Conservation (phyloP, 2,113 vertebrate species). For the Turdus rufiventris region DNA sequence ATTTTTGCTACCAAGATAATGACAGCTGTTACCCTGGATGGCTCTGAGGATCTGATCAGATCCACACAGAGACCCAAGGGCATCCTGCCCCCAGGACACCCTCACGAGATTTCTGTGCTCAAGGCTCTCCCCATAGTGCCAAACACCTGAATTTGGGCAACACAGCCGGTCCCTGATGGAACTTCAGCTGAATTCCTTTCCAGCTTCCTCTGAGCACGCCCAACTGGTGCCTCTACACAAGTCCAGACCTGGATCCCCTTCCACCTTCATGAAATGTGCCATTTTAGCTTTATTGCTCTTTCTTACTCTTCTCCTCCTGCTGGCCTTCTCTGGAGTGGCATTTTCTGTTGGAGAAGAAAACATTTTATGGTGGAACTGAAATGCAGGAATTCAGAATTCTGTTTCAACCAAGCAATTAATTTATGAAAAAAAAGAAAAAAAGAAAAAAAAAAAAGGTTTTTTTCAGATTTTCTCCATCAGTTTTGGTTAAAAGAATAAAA, state of each 20-base stretch:
- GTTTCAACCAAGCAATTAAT: neutral
- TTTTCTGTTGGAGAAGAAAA: neutral
- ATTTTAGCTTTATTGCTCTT: neutral
- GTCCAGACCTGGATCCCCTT: neutral
- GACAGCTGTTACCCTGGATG: neutral
- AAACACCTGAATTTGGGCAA: rapidly evolving
- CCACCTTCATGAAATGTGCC: neutral
- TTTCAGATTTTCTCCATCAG: neutral
- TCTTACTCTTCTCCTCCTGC: neutral
- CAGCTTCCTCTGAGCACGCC: neutral
- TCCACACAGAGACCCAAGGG: neutral
- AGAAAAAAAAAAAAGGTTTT: neutral
- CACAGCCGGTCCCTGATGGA: neutral
- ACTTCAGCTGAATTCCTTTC: neutral
- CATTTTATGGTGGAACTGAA: neutral
- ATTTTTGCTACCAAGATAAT: neutral
- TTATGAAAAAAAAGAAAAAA: neutral
- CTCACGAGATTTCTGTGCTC: rapidly evolving
- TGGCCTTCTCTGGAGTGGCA: neutral
- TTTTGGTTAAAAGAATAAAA: neutral
- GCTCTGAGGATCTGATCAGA: neutral
- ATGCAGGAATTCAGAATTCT: neutral
- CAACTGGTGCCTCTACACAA: rapidly evolving
- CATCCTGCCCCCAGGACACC: neutral
- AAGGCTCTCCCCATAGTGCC: neutral